A percentile compares a stretch with the other conserved stretches of the same genome.
These are phyloP conservation scores for Lepeophtheirus salmonis DNA, from an alignment of 1,140 invertebrate genomes.

Conservation along the genomic window DNA sequence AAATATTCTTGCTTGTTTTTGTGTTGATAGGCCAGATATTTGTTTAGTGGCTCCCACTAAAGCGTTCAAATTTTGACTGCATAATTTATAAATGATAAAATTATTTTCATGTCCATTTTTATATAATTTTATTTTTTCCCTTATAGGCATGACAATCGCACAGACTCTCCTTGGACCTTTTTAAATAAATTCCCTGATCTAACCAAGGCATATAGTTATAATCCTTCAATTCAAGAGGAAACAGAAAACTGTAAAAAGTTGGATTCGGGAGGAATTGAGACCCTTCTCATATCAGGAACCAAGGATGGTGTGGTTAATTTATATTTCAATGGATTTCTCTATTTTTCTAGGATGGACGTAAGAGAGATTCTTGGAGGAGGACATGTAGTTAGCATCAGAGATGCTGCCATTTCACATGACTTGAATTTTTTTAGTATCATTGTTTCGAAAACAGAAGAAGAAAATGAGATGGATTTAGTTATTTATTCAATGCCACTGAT, in stretches of 20 bases:
- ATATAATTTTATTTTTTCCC: too few species aligned
- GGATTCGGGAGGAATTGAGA: background rate
- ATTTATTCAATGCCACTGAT: constrained; percentile 5
- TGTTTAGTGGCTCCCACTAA: too few species aligned
- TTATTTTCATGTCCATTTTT: too few species aligned
- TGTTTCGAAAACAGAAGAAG: background rate
- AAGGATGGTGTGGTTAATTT: background rate
- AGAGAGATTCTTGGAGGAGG: background rate
- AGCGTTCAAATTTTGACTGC: too few species aligned
- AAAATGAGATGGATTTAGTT: background rate
- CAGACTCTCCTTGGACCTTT: constrained; percentile 21
- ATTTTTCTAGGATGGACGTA: background rate
- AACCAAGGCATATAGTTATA: constrained; percentile 18
- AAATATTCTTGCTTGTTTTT: too few species aligned
- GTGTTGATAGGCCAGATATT: too few species aligned
- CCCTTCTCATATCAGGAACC: constrained; percentile 11
- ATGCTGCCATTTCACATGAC: background rate
- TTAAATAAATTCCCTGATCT: constrained; percentile 21
- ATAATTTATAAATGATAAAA: too few species aligned
- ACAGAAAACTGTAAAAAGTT: constrained; percentile 11
- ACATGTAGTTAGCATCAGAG: background rate
- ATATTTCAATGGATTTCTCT: constrained; percentile 6
- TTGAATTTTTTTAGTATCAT: background rate
- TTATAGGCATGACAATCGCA: background rate
- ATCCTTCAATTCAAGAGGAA: background rate